Evolutionary conservation across 2,113 vertebrate genomes (phyloP).

Genomic region (Heteronetta atricapilla): DNA sequence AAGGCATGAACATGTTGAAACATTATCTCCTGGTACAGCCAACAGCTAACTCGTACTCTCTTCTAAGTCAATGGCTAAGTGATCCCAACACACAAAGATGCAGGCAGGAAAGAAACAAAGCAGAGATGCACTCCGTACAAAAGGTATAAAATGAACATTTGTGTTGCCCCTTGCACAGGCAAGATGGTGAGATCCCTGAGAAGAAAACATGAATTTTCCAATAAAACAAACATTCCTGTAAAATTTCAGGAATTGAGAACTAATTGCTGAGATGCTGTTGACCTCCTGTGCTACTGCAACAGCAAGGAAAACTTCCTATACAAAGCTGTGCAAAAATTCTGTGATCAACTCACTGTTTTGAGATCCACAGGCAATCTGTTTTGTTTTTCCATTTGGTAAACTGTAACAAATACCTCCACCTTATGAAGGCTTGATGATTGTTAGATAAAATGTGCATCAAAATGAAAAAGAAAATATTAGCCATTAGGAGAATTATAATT

Average conservation of each 20-base stretch:
- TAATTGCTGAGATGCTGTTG: not conserved
- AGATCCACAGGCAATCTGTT: not conserved
- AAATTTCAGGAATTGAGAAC: not conserved
- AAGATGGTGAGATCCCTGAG: not conserved
- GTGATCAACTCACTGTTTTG: not conserved
- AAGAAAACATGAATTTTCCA: not conserved
- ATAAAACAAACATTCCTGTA: not conserved
- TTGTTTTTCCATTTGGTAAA: not conserved
- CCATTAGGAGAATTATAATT: not conserved
- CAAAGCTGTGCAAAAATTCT: not conserved
- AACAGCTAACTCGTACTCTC: not conserved
- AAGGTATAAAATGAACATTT: not conserved
- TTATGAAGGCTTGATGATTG: not conserved
- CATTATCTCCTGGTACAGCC: not conserved
- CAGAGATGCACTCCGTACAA: not conserved
- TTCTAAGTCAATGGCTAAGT: not conserved
- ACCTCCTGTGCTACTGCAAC: fast-evolving
- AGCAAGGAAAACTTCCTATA: not conserved
- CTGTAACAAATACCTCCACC: not conserved
- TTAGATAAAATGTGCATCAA: not conserved
- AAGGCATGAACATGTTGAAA: not conserved
- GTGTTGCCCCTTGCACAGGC: not conserved
- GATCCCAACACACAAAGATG: not conserved
- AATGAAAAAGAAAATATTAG: constrained; percentile 3
- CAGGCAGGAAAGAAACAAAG: not conserved